Base-by-base conservation (phyloP, 2,797 vertebrate genomes). In the Crocodylus rhombifer region DNA sequence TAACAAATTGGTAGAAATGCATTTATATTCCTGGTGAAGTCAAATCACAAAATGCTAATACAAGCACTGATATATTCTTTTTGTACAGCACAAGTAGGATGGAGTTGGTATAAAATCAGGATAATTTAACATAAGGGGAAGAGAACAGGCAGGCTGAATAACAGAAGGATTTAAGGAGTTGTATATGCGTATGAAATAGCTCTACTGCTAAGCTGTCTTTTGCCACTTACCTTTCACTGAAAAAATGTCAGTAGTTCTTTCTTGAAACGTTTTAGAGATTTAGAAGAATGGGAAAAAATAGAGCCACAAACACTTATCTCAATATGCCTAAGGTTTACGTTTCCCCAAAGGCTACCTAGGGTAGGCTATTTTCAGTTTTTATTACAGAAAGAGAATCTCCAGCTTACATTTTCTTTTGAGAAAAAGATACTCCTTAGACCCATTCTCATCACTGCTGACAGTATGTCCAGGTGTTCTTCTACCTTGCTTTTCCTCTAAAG, bases 401-500 rank as follows among this genome's bases (percentile, higher is more conserved):
- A 13, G 56, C 56, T 11, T 60, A 42, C 14, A 0, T 74, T 65
- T 14, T 71, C 10, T 63, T 51, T 36, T 2, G 6, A 83, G 80
- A 69, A 80, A 60, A 69, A 30, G 61, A 65, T 64, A 28, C 28
- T 90, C 9, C 62, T 0, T 8, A 77, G 75, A 86, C 71, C 36
- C 82, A 5, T 6, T 1, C 0, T 60, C 78, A 77, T 30, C 79
- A 14, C 80, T 86, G 82, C 94, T 88, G 92, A 36, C 92, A 96
- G 87, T 64, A 58, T 9, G 10, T 88, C 82, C 92, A 84, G 69
- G 82, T 91, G 86, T 80, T 91, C 80, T 61, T 36, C 81, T 74
- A 55, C 26, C 58, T 12, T 91, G 33, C 15, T 42, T 91, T 28
- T 58, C 86, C 89, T 83, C 86, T 86, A 73, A 92, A 79, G 80